These are phyloP conservation scores for Spea multiplicata DNA, from an alignment of 2,113 vertebrate genomes.

Conservation along the genomic window DNA sequence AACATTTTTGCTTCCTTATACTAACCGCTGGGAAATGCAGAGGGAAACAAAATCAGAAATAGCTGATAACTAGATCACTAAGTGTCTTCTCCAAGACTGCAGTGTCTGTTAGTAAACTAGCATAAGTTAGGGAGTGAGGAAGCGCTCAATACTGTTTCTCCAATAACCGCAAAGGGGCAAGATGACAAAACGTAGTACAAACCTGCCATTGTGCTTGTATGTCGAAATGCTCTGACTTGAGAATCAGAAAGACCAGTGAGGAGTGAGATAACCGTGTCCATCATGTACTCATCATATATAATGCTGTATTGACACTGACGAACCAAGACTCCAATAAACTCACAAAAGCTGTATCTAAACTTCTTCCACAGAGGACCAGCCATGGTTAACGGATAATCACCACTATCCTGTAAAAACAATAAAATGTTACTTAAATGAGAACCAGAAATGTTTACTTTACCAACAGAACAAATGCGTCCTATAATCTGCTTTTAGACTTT, in stretches of 20 bases:
- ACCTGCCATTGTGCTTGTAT: conserved; percentile 99
- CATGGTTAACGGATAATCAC: conserved; percentile 96
- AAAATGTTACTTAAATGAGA: background rate
- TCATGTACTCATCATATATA: conserved; percentile 99
- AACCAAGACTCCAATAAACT: conserved; percentile 95
- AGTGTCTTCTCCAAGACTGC: no score
- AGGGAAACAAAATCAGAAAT: background rate
- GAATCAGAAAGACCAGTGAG: conserved; percentile 97
- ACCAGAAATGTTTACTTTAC: no score
- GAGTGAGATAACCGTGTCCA: conserved; percentile 98
- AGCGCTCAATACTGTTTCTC: no score
- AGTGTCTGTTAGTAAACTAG: no score
- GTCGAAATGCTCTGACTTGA: conserved; percentile 96
- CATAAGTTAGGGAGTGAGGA: no score
- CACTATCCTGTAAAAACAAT: conserved; percentile 81
- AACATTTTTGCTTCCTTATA: no score
- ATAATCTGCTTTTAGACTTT: no score
- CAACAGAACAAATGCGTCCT: no score
- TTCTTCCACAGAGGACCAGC: conserved; percentile 99
- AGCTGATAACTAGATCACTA: background rate
- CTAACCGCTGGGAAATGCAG: no score
- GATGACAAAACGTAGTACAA: conserved; percentile 45
- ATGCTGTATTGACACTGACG: conserved; percentile 98
- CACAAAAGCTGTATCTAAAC: conserved; percentile 97
- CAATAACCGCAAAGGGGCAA: no score